Base-by-base conservation (phyloP, 2,797 vertebrate genomes). In the Brachymystax lenok region DNA sequence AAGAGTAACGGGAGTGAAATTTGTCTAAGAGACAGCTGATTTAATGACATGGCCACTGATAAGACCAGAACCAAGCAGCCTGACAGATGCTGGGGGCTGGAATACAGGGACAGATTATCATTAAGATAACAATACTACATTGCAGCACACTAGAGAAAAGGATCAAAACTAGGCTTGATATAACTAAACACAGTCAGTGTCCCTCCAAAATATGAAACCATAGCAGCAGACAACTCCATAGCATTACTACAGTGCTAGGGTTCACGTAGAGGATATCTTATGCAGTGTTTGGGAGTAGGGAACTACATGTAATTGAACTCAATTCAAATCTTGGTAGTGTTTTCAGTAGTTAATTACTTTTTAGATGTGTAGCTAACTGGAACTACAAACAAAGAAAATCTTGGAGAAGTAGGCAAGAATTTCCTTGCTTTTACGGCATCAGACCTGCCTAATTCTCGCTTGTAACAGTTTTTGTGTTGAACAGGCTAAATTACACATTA, bases 21-120 rank as follows among this genome's bases (percentile, higher is more conserved):
- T 88, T 92, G 89, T 91, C 88, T 86, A 54, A 77, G 30, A 79
- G 59, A 93, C 90, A 92, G 86, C 87, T 88, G 90, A 93, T 93
- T 93, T 92, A 92, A 93, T 90, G 90, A 91, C 90, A 93, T 91
- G 88, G 89, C 87, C 85, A 87, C 89, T 90, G 92, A 94, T 94
- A 94, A 93, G 89, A 79, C 86, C 87, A 87, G 85, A 90, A 90
- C 85, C 88, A 87, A 83, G 88, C 89, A 71, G 87, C 64, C 90
- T 90, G 90, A 92, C 90, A 91, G 92, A 88, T 81, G 89, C 93
- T 90, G 75, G 69, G 85, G 90, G 91, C 86, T 88, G 89, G 89
- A 91, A 91, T 92, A 90, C 88, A 88, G 88, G 88, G 88, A 86
- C 80, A 88, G 92, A 93, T 94, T 91, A 93, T 94, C 91, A 94